Evolutionary conservation across 2,113 vertebrate species (phyloP).

Genomic region (Balaenoptera acutorostrata): DNA sequence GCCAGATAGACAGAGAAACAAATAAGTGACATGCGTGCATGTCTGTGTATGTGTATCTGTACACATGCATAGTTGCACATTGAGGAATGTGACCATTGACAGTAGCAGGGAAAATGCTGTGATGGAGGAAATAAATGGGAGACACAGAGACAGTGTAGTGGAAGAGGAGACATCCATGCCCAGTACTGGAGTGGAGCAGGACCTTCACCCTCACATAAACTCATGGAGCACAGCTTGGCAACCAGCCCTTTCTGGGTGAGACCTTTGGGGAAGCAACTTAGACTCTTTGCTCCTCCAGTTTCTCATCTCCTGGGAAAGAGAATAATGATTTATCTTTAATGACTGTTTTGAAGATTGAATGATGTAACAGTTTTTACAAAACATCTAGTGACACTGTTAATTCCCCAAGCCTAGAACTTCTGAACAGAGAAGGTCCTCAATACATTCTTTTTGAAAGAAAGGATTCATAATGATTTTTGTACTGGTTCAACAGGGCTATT

Average conservation of each 20-base stretch:
- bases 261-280: background rate
- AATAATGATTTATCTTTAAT: no score
- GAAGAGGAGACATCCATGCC: background rate
- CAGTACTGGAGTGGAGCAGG: background rate
- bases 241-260: no score
- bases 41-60: background rate
- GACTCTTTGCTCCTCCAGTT: background rate
- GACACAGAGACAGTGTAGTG: background rate
- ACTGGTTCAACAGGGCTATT: background rate
- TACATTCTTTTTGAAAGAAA: background rate
- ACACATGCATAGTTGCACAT: background rate
- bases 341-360: background rate
- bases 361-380: background rate
- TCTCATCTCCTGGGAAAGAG: background rate
- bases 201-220: background rate
- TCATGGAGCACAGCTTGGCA: accelerated
- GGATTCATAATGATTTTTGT: background rate
- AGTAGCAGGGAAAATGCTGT: background rate
- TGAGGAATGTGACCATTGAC: accelerated
- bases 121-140: background rate
- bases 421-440: background rate
- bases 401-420: background rate
- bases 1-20: no score
- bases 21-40: accelerated
- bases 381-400: background rate